phyloP scores from a whole-genome alignment of 37 sponge, comb jelly and placozoan genomes.

The Ephydatia muelleri region DNA sequence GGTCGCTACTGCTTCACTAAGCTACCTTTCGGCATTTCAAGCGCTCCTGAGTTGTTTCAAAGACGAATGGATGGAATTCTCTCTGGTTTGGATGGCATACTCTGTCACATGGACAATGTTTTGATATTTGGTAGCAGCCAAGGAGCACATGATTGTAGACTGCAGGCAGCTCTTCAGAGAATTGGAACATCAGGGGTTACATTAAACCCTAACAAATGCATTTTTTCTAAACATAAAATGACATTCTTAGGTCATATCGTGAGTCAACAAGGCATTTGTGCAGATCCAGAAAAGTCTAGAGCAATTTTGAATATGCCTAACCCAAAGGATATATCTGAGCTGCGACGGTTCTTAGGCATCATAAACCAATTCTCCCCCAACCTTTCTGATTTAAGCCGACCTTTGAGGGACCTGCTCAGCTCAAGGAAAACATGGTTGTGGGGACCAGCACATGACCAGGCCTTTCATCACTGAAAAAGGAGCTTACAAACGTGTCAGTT shows the following conservation, averaged over 20 bases:
- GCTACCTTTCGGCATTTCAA: too few relatives aligned
- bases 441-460: conserved; percentile 14
- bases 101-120: conserved; percentile 35
- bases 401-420: conserved; percentile 22
- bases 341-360: conserved; percentile 33
- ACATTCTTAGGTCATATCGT: conserved; percentile 17
- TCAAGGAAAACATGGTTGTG: conserved; percentile 24
- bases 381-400: conserved; percentile 10
- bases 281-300: conserved; percentile 53
- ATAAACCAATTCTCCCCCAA: conserved; percentile 34
- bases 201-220: conserved; percentile 40
- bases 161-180: conserved; percentile 11
- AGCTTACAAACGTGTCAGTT: conserved; percentile 3
- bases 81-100: conserved; percentile 32
- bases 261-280: conserved; percentile 5
- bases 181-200: conserved; percentile 41
- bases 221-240: conserved; percentile 5
- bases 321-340: too few relatives aligned
- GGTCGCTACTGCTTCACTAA: too few relatives aligned
- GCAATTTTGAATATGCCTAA: not conserved
- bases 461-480: conserved; percentile 30
- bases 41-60: too few relatives aligned
- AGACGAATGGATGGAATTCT: conserved; percentile 8
- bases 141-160: conserved; percentile 23
- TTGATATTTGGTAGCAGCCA: conserved; percentile 11